Base-by-base conservation (phyloP, 2,888 invertebrate species). In the Tuta absoluta region DNA sequence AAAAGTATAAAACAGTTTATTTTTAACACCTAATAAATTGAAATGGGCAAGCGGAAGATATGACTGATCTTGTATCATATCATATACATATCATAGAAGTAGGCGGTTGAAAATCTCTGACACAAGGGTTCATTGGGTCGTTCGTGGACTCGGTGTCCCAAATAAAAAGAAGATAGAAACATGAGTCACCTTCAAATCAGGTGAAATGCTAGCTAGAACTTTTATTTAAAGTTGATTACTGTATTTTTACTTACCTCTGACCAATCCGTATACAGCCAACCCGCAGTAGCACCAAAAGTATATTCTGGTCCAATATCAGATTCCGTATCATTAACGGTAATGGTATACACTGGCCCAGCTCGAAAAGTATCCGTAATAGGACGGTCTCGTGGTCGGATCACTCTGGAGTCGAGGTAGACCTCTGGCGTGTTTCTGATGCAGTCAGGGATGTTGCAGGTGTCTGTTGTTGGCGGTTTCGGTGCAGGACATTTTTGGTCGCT, bases 201-300 rank as follows among this genome's bases (percentile, higher is more conserved):
- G 33, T 33, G 8, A 33, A 33, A 33, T 33, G 4, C 8, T 33
- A 10, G n/a, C n/a, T n/a, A 59, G 21, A 19, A 12, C 14, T 24
- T 48, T 14, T 8, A 21, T 51, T 8, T 19, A 38, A n/a, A 60
- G n/a, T 33, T 5, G 10, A 33, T 1, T 10, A 33, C 10, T 33
- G n/a, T 33, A 33, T 51, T 17, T 45, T 19, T 4, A 12, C 80
- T 71, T 76, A 93, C 93, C 86, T 93, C 91, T 11, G 92, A 91
- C 93, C 93, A 94, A 14, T 93, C 92, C 0, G 93, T 92, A 65
- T 86, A 92, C 60, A 93, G 90, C 93, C 93, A 94, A 41, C 93
- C 87, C 53, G 83, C 82, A 11, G 84, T 80, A 48, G 82, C 78
- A 71, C 82, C 85, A 37, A 86, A 85, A n/a, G 79, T 85, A 56